phyloP scores from a whole-genome alignment of 2,797 vertebrate species.

The Myotis findleyi region DNA sequence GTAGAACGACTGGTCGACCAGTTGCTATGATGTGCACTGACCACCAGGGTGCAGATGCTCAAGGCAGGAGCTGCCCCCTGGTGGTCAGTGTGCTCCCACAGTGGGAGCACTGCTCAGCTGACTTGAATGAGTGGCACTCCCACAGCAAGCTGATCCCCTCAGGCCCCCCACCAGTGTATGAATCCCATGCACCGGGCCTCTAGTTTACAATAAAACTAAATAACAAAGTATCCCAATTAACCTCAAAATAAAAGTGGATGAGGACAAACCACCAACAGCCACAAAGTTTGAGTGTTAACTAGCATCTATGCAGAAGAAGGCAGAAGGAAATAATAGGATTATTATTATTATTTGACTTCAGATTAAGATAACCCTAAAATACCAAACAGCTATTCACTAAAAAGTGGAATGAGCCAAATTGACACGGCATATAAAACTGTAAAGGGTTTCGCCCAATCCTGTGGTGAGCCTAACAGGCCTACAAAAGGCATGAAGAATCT shows the following conservation, averaged over 20 bases:
- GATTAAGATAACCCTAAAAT: neutral
- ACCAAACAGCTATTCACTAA: neutral
- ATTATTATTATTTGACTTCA: neutral
- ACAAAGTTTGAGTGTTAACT: neutral
- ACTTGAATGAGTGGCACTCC: too few species aligned
- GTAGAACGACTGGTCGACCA: too few species aligned
- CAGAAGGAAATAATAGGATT: neutral
- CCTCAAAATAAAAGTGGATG: slow-evolving; percentile 12
- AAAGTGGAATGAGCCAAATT: neutral
- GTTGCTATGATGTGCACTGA: too few species aligned
- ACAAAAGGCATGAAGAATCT: neutral
- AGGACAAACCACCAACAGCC: neutral
- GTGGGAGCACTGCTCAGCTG: too few species aligned
- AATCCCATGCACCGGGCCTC: too few species aligned
- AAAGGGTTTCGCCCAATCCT: neutral
- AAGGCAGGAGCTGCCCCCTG: too few species aligned
- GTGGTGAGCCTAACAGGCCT: neutral
- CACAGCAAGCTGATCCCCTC: too few species aligned
- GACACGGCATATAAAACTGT: neutral
- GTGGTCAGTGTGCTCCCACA: too few species aligned
- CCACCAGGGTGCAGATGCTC: too few species aligned
- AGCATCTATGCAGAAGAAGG: neutral
- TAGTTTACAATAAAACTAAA: neutral
- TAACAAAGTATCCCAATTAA: neutral
- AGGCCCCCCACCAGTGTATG: too few species aligned